Base-by-base conservation (phyloP, 2,113 vertebrate genomes). In the Callopanchax toddi region DNA sequence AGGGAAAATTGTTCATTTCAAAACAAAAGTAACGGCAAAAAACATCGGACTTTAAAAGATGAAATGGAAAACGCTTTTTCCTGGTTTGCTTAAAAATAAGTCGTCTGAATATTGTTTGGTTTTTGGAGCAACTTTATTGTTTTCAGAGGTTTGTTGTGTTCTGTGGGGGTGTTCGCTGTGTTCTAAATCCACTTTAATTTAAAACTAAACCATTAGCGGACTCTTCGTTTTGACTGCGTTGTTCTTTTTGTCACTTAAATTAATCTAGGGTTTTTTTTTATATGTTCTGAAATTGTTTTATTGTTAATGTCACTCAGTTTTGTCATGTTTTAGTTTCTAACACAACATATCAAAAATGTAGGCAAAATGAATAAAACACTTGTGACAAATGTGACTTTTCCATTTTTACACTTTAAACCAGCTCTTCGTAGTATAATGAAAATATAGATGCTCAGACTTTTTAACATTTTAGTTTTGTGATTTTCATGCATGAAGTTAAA, bases 401-500 rank as follows among this genome's bases (percentile, higher is more conserved):
- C 29, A 40, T 29, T 72, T 72, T 40, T 58, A 72, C 53, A 15
- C 4, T 18, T 1, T 3, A 29, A 18, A 54, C 9, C 8, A 54
- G 6, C 13, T 29, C 11, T 17, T 53, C 15, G 7, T 49, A 16
- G 50, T 44, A 43, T 55, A 10, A 36, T 42, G n/a, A 36, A 5
- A n/a, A 25, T 46, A 42, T 54, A 48, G 29, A 62, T 73, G 39
- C 83, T 17, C 49, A 53, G 0, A 12, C 58, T 57, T 58, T 48
- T 78, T 67, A 18, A 34, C 40, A 11, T 40, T 9, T 39, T 52
- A 20, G 10, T 71, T 67, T 59, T 77, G 36, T 79, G 40, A 71
- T 79, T 82, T 61, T 55, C 49, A 60, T 79, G 81, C 74, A 78
- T 79, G 71, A 77, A 60, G 17, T 21, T 72, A 17, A 46, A 71